A percentile compares a stretch with the other conserved stretches of the same genome.
Conservation (phyloP, 2,113 vertebrate genomes). For the Lampris megalopsis region DNA sequence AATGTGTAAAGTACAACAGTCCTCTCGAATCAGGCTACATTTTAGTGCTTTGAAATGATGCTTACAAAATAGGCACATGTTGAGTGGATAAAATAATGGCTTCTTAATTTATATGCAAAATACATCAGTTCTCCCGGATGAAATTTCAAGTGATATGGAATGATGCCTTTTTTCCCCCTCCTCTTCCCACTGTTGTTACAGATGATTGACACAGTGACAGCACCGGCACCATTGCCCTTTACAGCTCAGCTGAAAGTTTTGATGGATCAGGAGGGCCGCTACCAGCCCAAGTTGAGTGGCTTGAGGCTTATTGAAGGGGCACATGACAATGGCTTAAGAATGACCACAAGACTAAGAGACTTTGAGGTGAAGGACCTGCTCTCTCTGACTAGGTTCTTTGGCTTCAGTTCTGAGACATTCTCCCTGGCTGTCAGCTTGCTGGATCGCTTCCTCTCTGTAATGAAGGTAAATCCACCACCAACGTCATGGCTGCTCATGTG, state of each 20-base stretch:
- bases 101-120: no score
- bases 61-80: no score
- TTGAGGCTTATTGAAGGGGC: constrained; percentile 89
- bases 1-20: no score
- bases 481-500: no score
- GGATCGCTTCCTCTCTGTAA: constrained; percentile 92
- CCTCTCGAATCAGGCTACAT: no score
- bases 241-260: constrained; percentile 86
- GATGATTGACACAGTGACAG: constrained; percentile 90
- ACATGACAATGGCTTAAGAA: constrained; percentile 91
- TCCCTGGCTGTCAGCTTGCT: constrained; percentile 91
- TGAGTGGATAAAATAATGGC: no score
- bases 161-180: no score
- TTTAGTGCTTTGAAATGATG: no score
- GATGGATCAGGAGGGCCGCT: constrained; percentile 87
- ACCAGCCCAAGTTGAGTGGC: constrained; percentile 91
- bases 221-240: constrained; percentile 77
- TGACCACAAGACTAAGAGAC: constrained; percentile 91
- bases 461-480: constrained; percentile 87
- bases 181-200: constrained; percentile 59
- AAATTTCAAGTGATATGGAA: no score
- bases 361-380: constrained; percentile 94
- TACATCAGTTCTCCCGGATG: no score
- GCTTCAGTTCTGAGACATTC: constrained; percentile 91
- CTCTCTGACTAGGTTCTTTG: constrained; percentile 93